These are phyloP conservation scores for Mastomys coucha DNA, from an alignment of 2,113 vertebrate species.

Conservation along the genomic window DNA sequence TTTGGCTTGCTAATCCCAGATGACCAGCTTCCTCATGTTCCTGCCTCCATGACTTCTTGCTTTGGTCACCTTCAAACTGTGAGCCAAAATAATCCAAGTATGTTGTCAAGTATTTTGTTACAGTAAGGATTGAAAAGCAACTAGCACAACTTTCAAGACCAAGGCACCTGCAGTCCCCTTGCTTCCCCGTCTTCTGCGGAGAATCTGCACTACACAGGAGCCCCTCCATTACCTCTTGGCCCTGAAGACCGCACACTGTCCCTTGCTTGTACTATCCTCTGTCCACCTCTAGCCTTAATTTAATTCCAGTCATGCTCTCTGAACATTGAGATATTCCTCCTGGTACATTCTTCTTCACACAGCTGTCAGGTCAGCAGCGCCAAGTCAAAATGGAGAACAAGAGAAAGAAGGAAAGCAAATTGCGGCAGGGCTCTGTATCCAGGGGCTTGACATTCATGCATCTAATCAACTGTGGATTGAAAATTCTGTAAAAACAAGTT, in stretches of 20 bases:
- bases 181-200: background rate
- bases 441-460: too few species aligned
- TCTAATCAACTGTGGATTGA: background rate
- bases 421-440: too few species aligned
- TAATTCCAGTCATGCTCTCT: background rate
- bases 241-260: background rate
- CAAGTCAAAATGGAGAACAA: background rate
- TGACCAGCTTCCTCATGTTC: background rate
- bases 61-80: background rate
- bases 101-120: background rate
- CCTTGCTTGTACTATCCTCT: accelerated
- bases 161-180: accelerated
- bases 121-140: background rate
- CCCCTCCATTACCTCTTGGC: background rate
- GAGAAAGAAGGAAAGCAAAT: background rate
- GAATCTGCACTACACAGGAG: accelerated
- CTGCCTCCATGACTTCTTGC: background rate
- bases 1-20: background rate
- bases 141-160: background rate
- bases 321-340: background rate
- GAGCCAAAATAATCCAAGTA: too few species aligned
- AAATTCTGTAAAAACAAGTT: background rate
- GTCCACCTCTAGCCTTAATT: background rate
- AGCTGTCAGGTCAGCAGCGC: background rate
- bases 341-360: background rate